Conservation (phyloP, 2,797 vertebrate genomes). For the Cygnus olor region DNA sequence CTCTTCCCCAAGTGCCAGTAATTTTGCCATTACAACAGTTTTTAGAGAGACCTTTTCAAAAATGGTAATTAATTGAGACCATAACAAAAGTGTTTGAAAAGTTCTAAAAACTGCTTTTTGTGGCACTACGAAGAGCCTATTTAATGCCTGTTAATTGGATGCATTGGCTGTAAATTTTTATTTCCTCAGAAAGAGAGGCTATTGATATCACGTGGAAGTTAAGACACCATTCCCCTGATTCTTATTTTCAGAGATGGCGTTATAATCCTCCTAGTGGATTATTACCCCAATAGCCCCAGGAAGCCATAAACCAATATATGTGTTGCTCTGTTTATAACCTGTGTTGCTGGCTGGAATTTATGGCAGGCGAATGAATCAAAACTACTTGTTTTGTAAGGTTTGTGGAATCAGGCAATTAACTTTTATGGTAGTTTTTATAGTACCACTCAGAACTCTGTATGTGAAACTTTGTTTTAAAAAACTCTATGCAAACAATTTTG, state of each 20-base stretch:
- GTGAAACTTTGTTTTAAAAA: background rate
- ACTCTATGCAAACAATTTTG: background rate
- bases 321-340: background rate
- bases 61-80: background rate
- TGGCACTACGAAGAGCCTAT: background rate
- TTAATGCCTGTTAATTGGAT: background rate
- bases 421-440: background rate
- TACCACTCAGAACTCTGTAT: background rate
- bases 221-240: background rate
- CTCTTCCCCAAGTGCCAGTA: background rate
- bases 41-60: background rate
- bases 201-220: background rate
- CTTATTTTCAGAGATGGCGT: background rate
- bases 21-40: background rate
- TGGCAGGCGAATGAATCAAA: background rate
- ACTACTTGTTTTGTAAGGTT: background rate
- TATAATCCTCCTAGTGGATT: background rate
- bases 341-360: background rate
- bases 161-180: background rate
- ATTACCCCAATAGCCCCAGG: background rate
- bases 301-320: background rate
- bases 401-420: conserved; percentile 5
- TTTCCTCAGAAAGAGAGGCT: background rate
- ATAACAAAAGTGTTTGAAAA: background rate
- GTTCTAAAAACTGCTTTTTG: background rate